A percentile compares a stretch with the other conserved stretches of the same genome.
Conservation (phyloP, 2,797 vertebrate species). For the Epinephelus coioides region DNA sequence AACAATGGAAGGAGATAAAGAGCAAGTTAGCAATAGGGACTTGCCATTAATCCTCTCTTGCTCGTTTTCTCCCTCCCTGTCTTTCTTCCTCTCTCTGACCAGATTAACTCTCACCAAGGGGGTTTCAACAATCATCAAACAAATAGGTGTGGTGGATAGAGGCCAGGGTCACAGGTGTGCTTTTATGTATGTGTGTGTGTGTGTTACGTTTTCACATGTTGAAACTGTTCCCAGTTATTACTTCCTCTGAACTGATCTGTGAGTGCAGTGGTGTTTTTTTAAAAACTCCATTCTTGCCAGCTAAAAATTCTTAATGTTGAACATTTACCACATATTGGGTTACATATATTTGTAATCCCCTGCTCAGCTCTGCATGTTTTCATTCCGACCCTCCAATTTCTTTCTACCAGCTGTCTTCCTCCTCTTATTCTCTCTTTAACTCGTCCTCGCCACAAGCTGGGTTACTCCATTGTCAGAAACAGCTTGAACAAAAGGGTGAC, state of each 20-base stretch:
- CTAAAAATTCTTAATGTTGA: slow-evolving; percentile 2
- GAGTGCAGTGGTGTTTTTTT: background rate
- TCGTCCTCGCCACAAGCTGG: slow-evolving; percentile 19
- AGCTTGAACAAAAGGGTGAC: slow-evolving; percentile 34
- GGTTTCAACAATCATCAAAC: slow-evolving; percentile 41
- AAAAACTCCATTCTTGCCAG: background rate
- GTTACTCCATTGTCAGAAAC: slow-evolving; percentile 36
- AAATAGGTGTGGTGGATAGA: slow-evolving; percentile 21
- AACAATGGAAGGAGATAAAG: slow-evolving; percentile 53
- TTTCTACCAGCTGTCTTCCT: slow-evolving; percentile 4
- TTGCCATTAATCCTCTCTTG: slow-evolving; percentile 48
- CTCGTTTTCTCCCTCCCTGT: background rate
- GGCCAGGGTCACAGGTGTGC: slow-evolving; percentile 9
- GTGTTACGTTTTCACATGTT: slow-evolving; percentile 7
- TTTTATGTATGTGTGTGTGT: background rate
- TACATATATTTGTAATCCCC: slow-evolving; percentile 12
- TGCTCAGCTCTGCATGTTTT: slow-evolving; percentile 27
- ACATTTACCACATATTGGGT: background rate
- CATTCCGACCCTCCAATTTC: background rate
- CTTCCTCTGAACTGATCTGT: background rate
- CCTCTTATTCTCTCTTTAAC: slow-evolving; percentile 24
- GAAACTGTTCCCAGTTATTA: background rate
- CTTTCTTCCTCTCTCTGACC: slow-evolving; percentile 29
- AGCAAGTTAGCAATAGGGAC: slow-evolving; percentile 44
- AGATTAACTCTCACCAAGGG: slow-evolving; percentile 39